Evolutionary conservation across 2,888 invertebrate species (phyloP), one percentile per base, ranked within the genome.

Genomic region (Myopa testacea): DNA sequence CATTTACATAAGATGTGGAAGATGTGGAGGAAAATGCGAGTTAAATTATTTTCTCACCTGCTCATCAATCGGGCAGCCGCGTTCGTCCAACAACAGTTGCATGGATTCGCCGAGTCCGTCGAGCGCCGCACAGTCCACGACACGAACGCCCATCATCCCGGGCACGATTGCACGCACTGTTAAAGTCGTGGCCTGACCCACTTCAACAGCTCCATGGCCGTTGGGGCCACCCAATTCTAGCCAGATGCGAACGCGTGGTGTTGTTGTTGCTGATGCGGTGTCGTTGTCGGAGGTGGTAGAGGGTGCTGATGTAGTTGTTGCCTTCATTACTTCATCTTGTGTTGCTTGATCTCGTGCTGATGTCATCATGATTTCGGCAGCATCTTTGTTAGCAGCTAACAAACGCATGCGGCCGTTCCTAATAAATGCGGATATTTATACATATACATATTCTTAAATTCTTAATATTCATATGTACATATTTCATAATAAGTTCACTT

Each of bases 31-130:
- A n/a, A n/a, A n/a, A n/a, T n/a, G n/a, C n/a, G 26, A 26, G 26
- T 26, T 26, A 26, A 26, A 45, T 45, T 45, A 45, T 8, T 3
- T 38, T 79, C 81, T 85, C 81, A 89, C 89, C 85, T 89, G 89
- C 45, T 94, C 93, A 87, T 95, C 95, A 70, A 94, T 90, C 4
- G 94, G 93, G 86, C 95, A 95, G 81, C 95, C 95, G 55, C 92
- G 90, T 78, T 93, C 93, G 86, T 95, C 94, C 10, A 94, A 89
- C 34, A 95, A 90, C 80, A 93, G 93, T 86, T 95, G 95, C 3
- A 93, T 93, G 4, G 93, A 93, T 83, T 94, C 94, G 0, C 94
- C 94, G 4, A 94, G 89, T 10, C 95, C 95, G 84, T 95, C 95
- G 84, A 95, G 93, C 0, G 95, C 95, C 4, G 93, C 90, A 87